Base-by-base conservation (phyloP, 2,888 invertebrate genomes). In the Stenichneumon culpator region DNA sequence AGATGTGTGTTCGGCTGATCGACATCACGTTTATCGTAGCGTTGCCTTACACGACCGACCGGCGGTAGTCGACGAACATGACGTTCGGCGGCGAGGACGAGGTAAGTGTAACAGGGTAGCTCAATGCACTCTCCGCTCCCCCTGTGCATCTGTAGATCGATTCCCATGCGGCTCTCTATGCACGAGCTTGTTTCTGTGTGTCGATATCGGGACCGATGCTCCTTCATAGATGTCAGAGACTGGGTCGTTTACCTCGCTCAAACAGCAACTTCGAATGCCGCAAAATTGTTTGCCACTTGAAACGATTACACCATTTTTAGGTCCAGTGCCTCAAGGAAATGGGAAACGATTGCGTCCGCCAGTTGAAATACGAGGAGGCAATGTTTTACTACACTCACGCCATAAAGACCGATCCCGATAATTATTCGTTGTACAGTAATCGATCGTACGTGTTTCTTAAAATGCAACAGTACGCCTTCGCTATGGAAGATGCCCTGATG, bases 381-480 rank as follows among this genome's bases (percentile, higher is more conserved):
- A 95, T 97, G 84, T 93, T 97, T 80, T 96, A 97, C 93, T 98
- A 98, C 92, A 97, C 97, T 0, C 96, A 97, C 89, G 98, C 97
- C 2, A 96, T 98, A 88, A 97, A 97, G 94, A 92, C 96, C 89
- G 97, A 97, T 88, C 96, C 96, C 9, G 95, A 95, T 86, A 97
- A 97, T 94, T 96, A 95, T 91, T 95, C 96, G 19, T 93, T 97
- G 67, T 97, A 96, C 93, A 97, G 97, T 91, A 98, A 98, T 93
- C 95, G 98, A 91, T 97, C 97, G 5, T 96, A 96, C 91, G 97
- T 97, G 14, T 97, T 97, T 94, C 94, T 98, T 50, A 97, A 97
- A 94, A 94, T 97, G 88, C 96, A 97, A 89, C 97, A 97, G 92
- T 97, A 96, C 94, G 97, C 96, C 93, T 95, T 96, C 88, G 97